Conservation (phyloP, 2,888 invertebrate genomes). For the Sericinus montela region DNA sequence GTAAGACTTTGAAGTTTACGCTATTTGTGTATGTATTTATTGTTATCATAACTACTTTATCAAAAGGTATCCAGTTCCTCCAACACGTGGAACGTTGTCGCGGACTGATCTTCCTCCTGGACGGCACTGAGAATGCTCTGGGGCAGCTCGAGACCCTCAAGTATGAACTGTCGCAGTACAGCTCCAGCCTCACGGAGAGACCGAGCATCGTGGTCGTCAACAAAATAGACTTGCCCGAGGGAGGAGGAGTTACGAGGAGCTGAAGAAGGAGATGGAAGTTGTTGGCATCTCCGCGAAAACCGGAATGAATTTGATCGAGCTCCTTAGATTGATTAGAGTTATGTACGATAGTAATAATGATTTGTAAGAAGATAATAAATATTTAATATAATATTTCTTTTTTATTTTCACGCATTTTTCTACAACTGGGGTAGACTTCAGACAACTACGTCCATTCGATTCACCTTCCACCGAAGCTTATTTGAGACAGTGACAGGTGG, state of each 20-base stretch:
- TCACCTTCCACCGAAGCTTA: too few species aligned
- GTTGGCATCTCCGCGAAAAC: constrained; percentile 90
- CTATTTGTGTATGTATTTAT: too few species aligned
- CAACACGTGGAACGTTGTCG: constrained; percentile 95
- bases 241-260: constrained; percentile 72
- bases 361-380: neutral
- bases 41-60: too few species aligned
- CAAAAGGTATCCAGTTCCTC: constrained; percentile 89
- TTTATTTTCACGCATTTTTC: too few species aligned
- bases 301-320: constrained; percentile 82
- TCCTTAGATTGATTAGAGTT: constrained; percentile 81
- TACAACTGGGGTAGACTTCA: too few species aligned
- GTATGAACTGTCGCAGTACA: constrained; percentile 81
- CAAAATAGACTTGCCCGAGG: constrained; percentile 89
- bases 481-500: too few species aligned
- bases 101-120: constrained; percentile 89
- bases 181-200: constrained; percentile 78
- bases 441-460: too few species aligned
- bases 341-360: constrained; percentile 80
- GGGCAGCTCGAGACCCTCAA: constrained; percentile 79
- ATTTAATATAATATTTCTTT: too few species aligned
- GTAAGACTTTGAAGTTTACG: too few species aligned
- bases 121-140: constrained; percentile 86
- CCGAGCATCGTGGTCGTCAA: constrained; percentile 90
- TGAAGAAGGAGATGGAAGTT: constrained; percentile 70